Conservation (phyloP, 1,140 invertebrate species). For the Periplaneta americana region DNA sequence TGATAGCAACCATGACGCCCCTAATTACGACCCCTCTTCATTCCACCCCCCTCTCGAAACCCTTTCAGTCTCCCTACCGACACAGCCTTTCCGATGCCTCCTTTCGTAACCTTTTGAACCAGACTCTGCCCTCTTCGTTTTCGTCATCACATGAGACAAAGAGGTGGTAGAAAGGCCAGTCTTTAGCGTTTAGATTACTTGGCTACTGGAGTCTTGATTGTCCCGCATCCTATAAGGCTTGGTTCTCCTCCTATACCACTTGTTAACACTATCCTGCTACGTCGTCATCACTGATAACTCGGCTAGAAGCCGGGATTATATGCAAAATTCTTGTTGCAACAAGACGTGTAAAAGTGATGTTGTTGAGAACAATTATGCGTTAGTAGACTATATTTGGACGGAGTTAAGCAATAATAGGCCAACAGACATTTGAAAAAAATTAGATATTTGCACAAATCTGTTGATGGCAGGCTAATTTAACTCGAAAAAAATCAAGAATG, state of each 20-base stretch:
- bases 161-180: neutral
- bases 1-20: neutral
- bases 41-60: neutral
- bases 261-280: neutral
- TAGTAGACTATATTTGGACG: too few relatives aligned
- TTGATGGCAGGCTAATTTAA: too few relatives aligned
- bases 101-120: neutral
- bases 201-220: neutral
- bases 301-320: too few relatives aligned
- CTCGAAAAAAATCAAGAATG: too few relatives aligned
- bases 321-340: too few relatives aligned
- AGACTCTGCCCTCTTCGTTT: neutral
- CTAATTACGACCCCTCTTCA: constrained; percentile 2
- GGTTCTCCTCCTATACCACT: neutral
- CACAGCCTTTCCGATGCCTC: neutral
- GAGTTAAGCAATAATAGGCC: too few relatives aligned
- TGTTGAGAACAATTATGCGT: too few relatives aligned
- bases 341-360: too few relatives aligned
- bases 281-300: neutral
- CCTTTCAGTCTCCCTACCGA: neutral
- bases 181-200: neutral
- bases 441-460: too few relatives aligned
- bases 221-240: neutral
- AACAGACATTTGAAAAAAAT: too few relatives aligned
- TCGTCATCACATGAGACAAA: neutral